A percentile compares a stretch with the other conserved stretches of the same genome.
These are phyloP conservation scores for Tapirus terrestris DNA, from an alignment of 2,113 vertebrate species.

Conservation along the genomic window DNA sequence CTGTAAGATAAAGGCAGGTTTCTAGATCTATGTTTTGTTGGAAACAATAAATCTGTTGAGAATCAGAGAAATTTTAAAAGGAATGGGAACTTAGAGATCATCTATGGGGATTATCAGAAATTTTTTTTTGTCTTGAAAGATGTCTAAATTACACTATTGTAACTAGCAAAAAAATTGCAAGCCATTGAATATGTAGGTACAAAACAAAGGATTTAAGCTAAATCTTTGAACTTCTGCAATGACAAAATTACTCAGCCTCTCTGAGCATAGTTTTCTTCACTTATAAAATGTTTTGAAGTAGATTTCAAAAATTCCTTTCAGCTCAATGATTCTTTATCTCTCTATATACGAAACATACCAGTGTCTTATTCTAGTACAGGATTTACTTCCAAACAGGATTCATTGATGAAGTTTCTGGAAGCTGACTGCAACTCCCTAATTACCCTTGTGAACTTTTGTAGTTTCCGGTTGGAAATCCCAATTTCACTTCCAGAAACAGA, in stretches of 20 bases:
- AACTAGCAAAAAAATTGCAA: background rate
- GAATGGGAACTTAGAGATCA: background rate
- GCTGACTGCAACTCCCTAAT: background rate
- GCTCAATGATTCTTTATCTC: background rate
- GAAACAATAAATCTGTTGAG: background rate
- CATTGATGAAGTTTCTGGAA: background rate
- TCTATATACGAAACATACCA: background rate
- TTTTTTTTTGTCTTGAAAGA: background rate
- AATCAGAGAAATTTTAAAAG: background rate
- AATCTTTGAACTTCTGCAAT: background rate
- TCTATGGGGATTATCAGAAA: background rate
- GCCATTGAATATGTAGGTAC: background rate
- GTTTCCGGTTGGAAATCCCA: background rate
- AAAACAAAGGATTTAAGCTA: conserved; percentile 2
- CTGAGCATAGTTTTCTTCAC: background rate
- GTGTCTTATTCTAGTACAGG: background rate
- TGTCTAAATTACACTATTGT: background rate
- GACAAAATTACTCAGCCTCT: background rate
- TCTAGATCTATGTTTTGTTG: background rate
- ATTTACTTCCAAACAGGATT: conserved; percentile 16
- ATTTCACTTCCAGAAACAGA: conserved; percentile 32
- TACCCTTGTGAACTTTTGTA: background rate
- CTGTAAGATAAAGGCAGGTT: background rate
- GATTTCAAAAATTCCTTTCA: background rate
- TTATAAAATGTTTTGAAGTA: background rate